Conservation (phyloP, 2,797 vertebrate species). For the Pantherophis vulpinus region DNA sequence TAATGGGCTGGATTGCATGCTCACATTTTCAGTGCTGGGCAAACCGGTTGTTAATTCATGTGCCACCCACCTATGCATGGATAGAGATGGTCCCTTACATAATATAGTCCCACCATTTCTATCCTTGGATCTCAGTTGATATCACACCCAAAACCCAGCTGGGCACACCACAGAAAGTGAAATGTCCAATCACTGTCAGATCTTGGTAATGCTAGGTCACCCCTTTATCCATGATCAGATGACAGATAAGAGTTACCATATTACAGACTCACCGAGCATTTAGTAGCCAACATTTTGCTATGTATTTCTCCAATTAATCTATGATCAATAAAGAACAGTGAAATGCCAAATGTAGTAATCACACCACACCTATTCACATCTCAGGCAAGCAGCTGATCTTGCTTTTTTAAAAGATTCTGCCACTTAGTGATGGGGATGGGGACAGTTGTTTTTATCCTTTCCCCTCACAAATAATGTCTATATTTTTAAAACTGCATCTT, state of each 20-base stretch:
- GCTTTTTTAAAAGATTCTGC: background rate
- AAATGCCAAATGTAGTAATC: background rate
- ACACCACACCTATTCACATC: background rate
- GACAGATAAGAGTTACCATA: background rate
- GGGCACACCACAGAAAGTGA: background rate
- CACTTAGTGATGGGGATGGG: background rate
- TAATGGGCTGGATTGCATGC: background rate
- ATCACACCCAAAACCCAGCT: background rate
- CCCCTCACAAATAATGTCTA: background rate
- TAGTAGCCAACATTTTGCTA: background rate
- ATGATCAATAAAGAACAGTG: background rate
- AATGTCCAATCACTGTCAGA: background rate
- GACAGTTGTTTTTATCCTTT: background rate
- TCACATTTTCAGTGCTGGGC: too few relatives aligned
- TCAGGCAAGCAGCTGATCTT: background rate
- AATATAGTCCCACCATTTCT: background rate
- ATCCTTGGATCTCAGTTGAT: background rate
- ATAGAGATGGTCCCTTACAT: background rate
- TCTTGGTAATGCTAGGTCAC: background rate
- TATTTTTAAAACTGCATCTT: background rate
- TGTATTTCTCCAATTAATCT: background rate
- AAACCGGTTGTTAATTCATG: too few relatives aligned
- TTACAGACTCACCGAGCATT: background rate
- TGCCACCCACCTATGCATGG: background rate
- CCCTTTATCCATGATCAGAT: background rate